Base-by-base conservation (phyloP, 2,113 vertebrate genomes). In the Sylvia atricapilla region DNA sequence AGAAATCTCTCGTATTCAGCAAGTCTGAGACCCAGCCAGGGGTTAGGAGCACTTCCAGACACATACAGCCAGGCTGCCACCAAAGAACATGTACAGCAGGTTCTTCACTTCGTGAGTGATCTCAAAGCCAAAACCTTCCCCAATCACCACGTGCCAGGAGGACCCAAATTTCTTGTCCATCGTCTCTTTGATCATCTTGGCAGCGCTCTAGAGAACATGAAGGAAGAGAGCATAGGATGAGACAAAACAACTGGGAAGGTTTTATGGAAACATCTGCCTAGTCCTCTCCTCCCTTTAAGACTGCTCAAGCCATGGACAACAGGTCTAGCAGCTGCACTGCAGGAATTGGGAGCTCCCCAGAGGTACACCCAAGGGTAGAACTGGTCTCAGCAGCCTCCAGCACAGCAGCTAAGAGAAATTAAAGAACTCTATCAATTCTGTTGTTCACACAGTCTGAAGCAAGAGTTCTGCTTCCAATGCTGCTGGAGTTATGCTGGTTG, bases 111-210 rank as follows among this genome's bases (percentile, higher is more conserved):
- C 99, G 0, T 99, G 99, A 2, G 99, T 99, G 96, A 99, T 98
- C 97, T 99, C 99, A 21, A 99, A 99, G 53, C 99, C 99, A 46
- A 99, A 99, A 62, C 99, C 98, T 90, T 99, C 99, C 6, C 99
- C 99, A 11, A 99, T 99, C 96, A 99, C 99, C 90, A 99, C 99
- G 5, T 99, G 99, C 99, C 99, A 99, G 49, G 99, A 99, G 94
- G 99, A 99, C 75, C 99, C 99, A 47, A 99, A 99, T 95, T 98
- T 99, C 98, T 99, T 99, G 97, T 99, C 99, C 99, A 99, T 99
- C 1, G 98, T 99, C 98, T 99, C 99, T 90, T 99, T 99, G 97
- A 99, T 99, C 99, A 99, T 99, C 97, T 99, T 99, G 31, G 99
- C 99, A 12, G 99, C 99, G 0, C 98, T 99, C 99, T 99, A 97